Percentiles rank a stretch among this genome's conserved stretches.
Evolutionary conservation across 2,888 invertebrate species (phyloP).

Genomic region (Ligdia adustata): DNA sequence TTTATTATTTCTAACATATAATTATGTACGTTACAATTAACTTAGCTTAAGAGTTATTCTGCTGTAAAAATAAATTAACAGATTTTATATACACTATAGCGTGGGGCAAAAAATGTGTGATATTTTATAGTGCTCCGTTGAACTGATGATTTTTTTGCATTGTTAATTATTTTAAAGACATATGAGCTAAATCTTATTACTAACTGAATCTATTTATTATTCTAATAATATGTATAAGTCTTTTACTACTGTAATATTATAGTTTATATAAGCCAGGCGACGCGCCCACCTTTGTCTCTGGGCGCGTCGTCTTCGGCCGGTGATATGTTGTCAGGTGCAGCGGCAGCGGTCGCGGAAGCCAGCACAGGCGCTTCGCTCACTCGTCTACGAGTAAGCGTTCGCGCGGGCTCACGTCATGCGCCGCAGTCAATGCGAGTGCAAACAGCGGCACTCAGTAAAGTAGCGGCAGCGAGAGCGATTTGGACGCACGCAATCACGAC

Average conservation of each 20-base stretch:
- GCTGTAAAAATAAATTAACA: no score
- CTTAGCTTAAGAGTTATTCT: no score
- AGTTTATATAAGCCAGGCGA: conserved; percentile 85
- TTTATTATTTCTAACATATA: no score
- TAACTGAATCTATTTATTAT: no score
- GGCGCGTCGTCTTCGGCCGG: conserved; percentile 53
- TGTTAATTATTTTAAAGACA: no score
- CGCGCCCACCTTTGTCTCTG: conserved; percentile 77
- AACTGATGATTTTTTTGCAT: no score
- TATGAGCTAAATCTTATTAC: no score
- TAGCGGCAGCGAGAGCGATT: conserved; percentile 74
- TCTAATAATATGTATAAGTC: no score
- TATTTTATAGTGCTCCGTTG: no score
- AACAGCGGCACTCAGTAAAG: conserved; percentile 77
- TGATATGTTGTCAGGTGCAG: conserved; percentile 51
- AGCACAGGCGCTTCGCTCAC: conserved; percentile 64
- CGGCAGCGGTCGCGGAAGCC: conserved; percentile 47
- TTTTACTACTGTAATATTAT: not conserved
- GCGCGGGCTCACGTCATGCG: conserved; percentile 74
- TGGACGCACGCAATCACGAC: conserved; percentile 80
- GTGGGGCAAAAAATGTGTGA: no score
- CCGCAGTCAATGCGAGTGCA: conserved; percentile 82
- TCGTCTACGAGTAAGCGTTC: conserved; percentile 65
- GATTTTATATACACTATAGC: no score
- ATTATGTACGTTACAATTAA: no score